Evolutionary conservation across 2,888 invertebrate genomes (phyloP), one percentile per base, ranked within the genome.

Genomic region (Eupithecia tripunctaria): DNA sequence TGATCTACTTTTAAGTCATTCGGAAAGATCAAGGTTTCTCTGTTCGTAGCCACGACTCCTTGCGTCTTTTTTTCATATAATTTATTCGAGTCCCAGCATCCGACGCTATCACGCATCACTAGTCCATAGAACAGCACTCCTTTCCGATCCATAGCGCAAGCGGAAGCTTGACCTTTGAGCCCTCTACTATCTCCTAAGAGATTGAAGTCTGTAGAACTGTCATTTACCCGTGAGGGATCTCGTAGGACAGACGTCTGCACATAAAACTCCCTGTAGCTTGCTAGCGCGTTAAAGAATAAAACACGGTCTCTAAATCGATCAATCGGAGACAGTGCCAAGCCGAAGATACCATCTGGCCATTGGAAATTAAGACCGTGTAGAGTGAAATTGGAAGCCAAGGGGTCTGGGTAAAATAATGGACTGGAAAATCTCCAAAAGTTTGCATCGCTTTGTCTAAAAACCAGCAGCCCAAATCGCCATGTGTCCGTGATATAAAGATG

Each of bases 281-380:
- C 97, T 96, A 98, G 96, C 0, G 98, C 96, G 88, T 98, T 97
- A 85, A 97, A 98, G 84, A 96, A 97, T 32, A 98, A 85, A 4
- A 96, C 92, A 67, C 97, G 94, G 67, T 97, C 96, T 27, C 90
- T 85, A 21, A 88, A 85, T 62, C 89, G 82, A 69, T 91, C 84
- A 2, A 91, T 84, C 3, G 96, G 96, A n/a, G 96, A 95, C 63
- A 97, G 84, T 0, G 97, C 96, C 79, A 97, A 89, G 0, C 97
- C 97, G 82, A 97, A 97, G 29, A 97, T 95, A 0, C 97, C 97
- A 83, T 97, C 97, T 10, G 96, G 94, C 97, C 97, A 98, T 82
- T 97, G 96, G 83, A 97, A 98, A 77, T 96, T 96, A 0, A 97
- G 83, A 2, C 96, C 97, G 76, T 97, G 96, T 0, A 97, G 89